phyloP scores from a whole-genome alignment of 2,113 vertebrate species.

The Aldabrachelys gigantea region DNA sequence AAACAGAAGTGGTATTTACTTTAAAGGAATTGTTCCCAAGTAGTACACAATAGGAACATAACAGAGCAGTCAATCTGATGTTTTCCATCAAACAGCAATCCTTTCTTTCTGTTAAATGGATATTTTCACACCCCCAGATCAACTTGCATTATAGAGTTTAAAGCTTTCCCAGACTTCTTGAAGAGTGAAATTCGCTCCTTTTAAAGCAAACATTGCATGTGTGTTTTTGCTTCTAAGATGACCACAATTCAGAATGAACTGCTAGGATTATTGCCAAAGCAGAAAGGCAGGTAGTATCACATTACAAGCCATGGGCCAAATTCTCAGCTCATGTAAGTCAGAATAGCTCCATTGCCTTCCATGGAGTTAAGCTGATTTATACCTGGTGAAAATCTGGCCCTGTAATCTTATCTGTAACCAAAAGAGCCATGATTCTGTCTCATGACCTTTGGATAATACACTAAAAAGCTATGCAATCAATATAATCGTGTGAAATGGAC shows the following conservation, averaged over 20 bases:
- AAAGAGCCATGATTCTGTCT: not conserved
- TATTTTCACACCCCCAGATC: conserved; percentile 31
- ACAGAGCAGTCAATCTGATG: not conserved
- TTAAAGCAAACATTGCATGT: not conserved
- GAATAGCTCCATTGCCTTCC: not conserved
- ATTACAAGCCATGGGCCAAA: not conserved
- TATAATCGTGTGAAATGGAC: not conserved
- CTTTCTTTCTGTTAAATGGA: not conserved
- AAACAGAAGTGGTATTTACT: not conserved
- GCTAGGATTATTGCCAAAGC: not conserved
- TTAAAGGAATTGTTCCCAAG: not conserved
- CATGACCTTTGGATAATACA: not conserved
- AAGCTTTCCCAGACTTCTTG: conserved; percentile 35
- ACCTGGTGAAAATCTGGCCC: not conserved
- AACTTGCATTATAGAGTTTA: conserved; percentile 32
- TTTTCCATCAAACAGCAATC: not conserved
- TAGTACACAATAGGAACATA: not conserved
- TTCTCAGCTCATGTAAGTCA: not conserved
- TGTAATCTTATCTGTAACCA: not conserved
- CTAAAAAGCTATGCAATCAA: not conserved
- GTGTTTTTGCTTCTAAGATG: not conserved
- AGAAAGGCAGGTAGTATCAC: not conserved
- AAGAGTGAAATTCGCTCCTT: not conserved
- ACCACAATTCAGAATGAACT: not conserved
- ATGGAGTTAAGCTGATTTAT: not conserved